A percentile compares a stretch with the other conserved stretches of the same genome.
phyloP scores from a whole-genome alignment of 2,888 invertebrate genomes.

The Andrena minutula region DNA sequence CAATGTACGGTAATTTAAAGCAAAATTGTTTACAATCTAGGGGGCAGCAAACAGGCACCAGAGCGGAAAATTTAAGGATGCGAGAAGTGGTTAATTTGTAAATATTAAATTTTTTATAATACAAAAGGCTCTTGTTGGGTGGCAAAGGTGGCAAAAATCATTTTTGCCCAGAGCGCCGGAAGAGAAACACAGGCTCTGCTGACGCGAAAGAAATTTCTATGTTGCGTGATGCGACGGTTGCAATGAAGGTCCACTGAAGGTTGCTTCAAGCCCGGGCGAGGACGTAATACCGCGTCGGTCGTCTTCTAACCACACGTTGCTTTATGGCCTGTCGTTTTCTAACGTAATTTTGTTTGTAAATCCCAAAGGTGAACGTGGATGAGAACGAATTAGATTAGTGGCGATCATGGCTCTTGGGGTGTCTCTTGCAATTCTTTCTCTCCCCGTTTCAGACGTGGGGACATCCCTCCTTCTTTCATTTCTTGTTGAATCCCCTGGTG shows the following conservation, averaged over 20 bases:
- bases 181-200: background rate
- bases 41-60: no score
- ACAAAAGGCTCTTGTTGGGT: no score
- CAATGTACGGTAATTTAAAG: no score
- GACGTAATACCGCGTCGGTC: constrained; percentile 39
- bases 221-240: constrained; percentile 28
- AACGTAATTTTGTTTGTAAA: constrained; percentile 79
- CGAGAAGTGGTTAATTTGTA: no score
- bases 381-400: constrained; percentile 76
- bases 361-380: constrained; percentile 71
- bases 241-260: constrained; percentile 41
- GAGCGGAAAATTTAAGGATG: no score
- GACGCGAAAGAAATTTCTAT: constrained; percentile 29
- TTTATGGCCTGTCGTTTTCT: constrained; percentile 66
- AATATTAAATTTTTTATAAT: no score
- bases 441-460: background rate
- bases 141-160: no score
- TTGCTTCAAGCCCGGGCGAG: constrained; percentile 50
- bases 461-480: constrained; percentile 30
- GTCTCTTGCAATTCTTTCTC: constrained; percentile 64
- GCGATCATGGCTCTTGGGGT: constrained; percentile 60
- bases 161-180: background rate
- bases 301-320: constrained; percentile 28
- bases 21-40: no score
- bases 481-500: background rate